phyloP scores from a whole-genome alignment of 2,113 vertebrate species.

The Miniopterus natalensis region DNA sequence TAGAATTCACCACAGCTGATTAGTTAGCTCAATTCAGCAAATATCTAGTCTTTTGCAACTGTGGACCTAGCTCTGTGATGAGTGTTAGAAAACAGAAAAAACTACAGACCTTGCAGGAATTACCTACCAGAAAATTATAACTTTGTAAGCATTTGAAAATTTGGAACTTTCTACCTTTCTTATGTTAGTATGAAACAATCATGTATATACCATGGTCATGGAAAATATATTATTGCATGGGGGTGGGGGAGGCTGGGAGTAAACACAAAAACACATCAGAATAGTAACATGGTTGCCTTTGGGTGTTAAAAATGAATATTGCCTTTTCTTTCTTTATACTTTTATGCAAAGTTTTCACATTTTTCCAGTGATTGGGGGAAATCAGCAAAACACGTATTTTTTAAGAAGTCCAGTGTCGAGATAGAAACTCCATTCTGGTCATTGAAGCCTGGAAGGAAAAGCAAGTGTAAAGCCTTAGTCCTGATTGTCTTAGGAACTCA shows the following conservation, averaged over 20 bases:
- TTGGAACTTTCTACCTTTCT: neutral
- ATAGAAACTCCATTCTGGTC: neutral
- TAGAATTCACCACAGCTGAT: neutral
- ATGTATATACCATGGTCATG: neutral
- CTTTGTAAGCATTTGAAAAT: neutral
- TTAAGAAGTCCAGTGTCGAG: neutral
- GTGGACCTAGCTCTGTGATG: neutral
- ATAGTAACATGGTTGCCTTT: neutral
- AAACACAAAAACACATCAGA: neutral
- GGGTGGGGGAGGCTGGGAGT: neutral
- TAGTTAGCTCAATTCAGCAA: neutral
- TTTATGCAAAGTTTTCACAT: neutral
- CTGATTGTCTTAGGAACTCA: neutral
- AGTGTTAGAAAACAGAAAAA: neutral
- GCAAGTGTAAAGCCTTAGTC: neutral
- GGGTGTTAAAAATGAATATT: neutral
- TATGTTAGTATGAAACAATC: neutral
- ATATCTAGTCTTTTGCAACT: neutral
- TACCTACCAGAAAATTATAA: neutral
- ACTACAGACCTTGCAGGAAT: neutral
- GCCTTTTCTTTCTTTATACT: neutral
- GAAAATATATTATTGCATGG: neutral
- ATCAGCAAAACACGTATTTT: neutral
- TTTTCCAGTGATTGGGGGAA: neutral
- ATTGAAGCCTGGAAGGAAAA: neutral